Evolutionary conservation across 2,113 vertebrate genomes (phyloP), one percentile per base, ranked within the genome.

Genomic region (Delphinus delphis): DNA sequence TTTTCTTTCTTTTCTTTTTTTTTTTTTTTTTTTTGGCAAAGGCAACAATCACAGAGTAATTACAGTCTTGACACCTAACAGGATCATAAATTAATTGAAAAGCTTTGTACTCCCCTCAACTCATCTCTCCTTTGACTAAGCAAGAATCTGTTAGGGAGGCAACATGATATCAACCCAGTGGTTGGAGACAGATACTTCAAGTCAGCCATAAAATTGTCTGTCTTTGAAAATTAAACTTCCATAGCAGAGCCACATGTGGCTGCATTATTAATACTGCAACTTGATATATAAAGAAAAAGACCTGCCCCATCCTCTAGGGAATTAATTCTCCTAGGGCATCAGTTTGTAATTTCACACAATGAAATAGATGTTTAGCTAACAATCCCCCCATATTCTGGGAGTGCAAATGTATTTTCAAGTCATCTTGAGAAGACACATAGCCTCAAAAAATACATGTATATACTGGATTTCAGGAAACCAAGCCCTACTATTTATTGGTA

Each of bases 211-310:
- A 95, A 97, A 97, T 76, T 96, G 71, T 50, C 90, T 53, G 86
- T 85, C 95, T 97, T 76, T 93, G 65, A 95, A 98, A 98, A 98
- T 92, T 93, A 96, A 95, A 79, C 76, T 79, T 91, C 71, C 62
- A 96, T 8, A 94, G 71, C 33, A 47, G 28, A 92, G n/a, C 44
- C 65, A 68, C 53, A 55, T 41, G 8, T 26, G 86, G 55, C 33
- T 85, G 23, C 80, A 83, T 87, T 83, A 94, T 96, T 93, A 97
- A 95, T 86, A 93, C 0, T 74, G 62, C 84, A 81, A 94, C 31
- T 85, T 81, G 50, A 62, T 33, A 76, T 21, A 36, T 26, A 58
- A 80, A 96, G 68, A 94, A 55, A 67, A 87, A 41, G 33, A 28
- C 5, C 63, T 93, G 55, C 12, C 41, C 58, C 38, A 71, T 77